These are phyloP conservation scores for Zootoca vivipara DNA, from an alignment of 2,113 vertebrate species.

Conservation along the genomic window DNA sequence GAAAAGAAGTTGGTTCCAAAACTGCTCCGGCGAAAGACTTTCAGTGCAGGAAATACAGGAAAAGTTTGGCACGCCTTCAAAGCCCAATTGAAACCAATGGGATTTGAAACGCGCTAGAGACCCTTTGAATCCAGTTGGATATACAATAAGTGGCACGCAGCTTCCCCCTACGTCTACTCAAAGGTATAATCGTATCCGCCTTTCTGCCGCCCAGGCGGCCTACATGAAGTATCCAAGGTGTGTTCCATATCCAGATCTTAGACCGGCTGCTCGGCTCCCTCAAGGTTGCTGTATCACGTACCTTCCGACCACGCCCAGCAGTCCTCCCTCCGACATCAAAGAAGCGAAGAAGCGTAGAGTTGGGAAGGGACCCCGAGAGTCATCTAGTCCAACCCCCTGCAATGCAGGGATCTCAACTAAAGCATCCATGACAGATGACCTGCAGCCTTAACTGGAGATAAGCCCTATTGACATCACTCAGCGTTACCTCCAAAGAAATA, in stretches of 20 bases:
- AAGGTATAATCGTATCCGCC: background rate
- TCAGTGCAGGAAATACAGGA: background rate
- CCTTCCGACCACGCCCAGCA: background rate
- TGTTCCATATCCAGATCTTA: background rate
- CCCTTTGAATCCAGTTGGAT: background rate
- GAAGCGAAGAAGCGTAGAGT: background rate
- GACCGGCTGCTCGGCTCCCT: too few relatives aligned
- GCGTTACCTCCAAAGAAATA: background rate
- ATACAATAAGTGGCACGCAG: too few relatives aligned
- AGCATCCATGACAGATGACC: too few relatives aligned
- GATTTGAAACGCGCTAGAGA: background rate
- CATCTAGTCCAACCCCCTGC: too few relatives aligned
- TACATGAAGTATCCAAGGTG: too few relatives aligned
- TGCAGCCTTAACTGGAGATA: too few relatives aligned
- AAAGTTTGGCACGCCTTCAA: background rate
- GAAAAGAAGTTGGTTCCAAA: too few relatives aligned
- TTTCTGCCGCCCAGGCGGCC: background rate
- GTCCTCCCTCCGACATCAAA: background rate
- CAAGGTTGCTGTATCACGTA: too few relatives aligned
- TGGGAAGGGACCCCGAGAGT: too few relatives aligned
- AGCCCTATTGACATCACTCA: too few relatives aligned
- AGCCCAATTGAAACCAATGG: background rate
- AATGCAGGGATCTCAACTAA: too few relatives aligned
- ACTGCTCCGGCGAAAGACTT: background rate
- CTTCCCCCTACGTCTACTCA: background rate